These are phyloP conservation scores for Cremastinae sp. DNA, from an alignment of 2,888 invertebrate genomes.

Conservation along the genomic window DNA sequence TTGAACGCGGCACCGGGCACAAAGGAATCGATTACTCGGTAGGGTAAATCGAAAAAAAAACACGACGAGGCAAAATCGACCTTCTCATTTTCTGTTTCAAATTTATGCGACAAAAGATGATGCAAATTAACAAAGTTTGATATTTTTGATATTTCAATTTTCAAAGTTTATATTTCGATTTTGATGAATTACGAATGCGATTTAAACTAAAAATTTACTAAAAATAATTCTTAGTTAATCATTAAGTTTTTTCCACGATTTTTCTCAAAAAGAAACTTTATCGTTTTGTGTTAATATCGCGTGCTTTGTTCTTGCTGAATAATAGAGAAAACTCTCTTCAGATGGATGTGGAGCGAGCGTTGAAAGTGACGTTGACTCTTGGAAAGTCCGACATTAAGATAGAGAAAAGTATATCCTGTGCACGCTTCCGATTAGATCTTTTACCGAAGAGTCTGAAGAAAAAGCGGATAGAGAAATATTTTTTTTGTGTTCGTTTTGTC, in stretches of 20 bases:
- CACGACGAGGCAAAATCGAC: constrained; percentile 64
- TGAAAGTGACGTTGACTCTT: constrained; percentile 48
- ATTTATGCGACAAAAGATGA: constrained; percentile 74
- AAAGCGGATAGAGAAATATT: constrained; percentile 25
- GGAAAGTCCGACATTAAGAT: constrained; percentile 31
- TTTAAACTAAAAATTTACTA: too few species aligned
- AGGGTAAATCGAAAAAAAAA: background rate
- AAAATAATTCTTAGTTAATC: too few species aligned
- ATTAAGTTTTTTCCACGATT: too few species aligned
- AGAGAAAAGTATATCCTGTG: constrained; percentile 43
- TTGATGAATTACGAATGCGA: too few species aligned
- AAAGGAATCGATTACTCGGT: constrained; percentile 73
- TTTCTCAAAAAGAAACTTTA: constrained; percentile 28
- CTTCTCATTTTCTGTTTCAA: constrained; percentile 66
- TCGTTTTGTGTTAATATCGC: constrained; percentile 15
- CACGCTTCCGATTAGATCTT: constrained; percentile 58
- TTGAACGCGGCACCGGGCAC: constrained; percentile 63
- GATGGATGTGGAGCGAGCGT: constrained; percentile 21
- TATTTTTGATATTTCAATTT: too few species aligned
- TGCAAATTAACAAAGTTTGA: constrained; percentile 77
- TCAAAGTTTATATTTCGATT: too few species aligned
- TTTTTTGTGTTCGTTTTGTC: constrained; percentile 34
- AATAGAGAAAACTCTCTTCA: constrained; percentile 24
- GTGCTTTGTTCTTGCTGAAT: background rate
- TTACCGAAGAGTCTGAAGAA: constrained; percentile 23